Evolutionary conservation across 2,888 invertebrate species (phyloP).

Genomic region (Oligia strigilis): DNA sequence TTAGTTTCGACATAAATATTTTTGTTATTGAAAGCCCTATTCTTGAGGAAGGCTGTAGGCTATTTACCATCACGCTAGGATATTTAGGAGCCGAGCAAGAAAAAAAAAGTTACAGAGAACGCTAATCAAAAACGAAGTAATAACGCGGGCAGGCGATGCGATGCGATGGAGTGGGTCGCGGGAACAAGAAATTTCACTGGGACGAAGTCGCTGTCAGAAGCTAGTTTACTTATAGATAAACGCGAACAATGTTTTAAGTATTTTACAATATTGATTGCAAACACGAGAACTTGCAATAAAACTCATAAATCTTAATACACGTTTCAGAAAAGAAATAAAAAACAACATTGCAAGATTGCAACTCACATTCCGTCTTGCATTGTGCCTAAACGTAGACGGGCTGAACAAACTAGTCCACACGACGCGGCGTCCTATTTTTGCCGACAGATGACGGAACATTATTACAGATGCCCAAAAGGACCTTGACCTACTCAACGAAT

Average conservation of each 20-base stretch:
- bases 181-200: neutral
- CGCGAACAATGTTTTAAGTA: neutral
- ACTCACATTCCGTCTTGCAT: constrained; percentile 31
- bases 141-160: neutral
- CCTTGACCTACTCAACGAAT: too few relatives aligned
- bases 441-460: constrained; percentile 14
- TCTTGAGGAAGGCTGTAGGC: neutral
- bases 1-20: too few relatives aligned
- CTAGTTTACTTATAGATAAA: neutral
- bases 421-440: constrained; percentile 44
- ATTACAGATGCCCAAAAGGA: too few relatives aligned
- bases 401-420: constrained; percentile 33
- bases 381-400: constrained; percentile 34
- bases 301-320: too few relatives aligned
- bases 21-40: neutral
- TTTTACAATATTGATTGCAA: neutral
- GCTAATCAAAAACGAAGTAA: too few relatives aligned
- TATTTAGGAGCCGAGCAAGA: too few relatives aligned
- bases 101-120: neutral
- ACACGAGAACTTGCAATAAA: neutral
- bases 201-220: neutral
- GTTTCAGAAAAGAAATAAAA: neutral
- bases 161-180: neutral
- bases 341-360: neutral
- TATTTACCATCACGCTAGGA: neutral